These are phyloP conservation scores for Hydrocynus forskahlii DNA, from an alignment of 2,797 vertebrate genomes.

Conservation along the genomic window DNA sequence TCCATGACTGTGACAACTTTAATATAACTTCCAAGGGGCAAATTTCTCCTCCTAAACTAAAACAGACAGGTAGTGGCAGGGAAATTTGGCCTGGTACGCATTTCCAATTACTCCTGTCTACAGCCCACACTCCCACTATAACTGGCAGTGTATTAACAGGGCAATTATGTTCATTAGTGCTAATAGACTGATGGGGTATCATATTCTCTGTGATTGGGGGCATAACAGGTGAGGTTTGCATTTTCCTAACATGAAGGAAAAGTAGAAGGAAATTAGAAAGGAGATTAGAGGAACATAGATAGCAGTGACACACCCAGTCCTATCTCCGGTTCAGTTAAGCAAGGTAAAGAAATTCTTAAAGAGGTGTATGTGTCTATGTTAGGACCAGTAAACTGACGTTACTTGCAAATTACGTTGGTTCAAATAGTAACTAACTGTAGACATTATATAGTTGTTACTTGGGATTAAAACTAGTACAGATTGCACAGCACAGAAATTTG, in stretches of 20 bases:
- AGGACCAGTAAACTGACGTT: no score
- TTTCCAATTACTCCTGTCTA: conserved; percentile 75
- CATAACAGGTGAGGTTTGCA: conserved; percentile 18
- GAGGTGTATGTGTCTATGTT: no score
- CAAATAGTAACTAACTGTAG: no score
- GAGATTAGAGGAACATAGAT: conserved; percentile 24
- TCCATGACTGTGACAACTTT: no score
- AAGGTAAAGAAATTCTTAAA: not conserved
- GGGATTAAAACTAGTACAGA: no score
- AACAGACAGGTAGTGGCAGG: conserved; percentile 52
- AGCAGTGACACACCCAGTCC: not conserved
- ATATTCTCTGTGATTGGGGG: conserved; percentile 71
- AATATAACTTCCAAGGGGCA: not conserved
- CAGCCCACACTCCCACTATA: conserved; percentile 67
- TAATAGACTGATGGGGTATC: conserved; percentile 79
- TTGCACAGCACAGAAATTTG: no score
- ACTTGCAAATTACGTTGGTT: no score
- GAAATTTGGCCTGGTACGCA: conserved; percentile 61
- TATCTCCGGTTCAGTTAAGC: not conserved
- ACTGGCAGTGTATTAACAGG: conserved; percentile 90
- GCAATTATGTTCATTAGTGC: conserved; percentile 88
- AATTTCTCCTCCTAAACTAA: conserved; percentile 23
- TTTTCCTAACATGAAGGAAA: conserved; percentile 13
- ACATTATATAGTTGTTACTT: no score
- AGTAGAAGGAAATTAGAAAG: conserved; percentile 40